Evolutionary conservation across 2,888 invertebrate species (phyloP).

Genomic region (Heliconius ismenius): DNA sequence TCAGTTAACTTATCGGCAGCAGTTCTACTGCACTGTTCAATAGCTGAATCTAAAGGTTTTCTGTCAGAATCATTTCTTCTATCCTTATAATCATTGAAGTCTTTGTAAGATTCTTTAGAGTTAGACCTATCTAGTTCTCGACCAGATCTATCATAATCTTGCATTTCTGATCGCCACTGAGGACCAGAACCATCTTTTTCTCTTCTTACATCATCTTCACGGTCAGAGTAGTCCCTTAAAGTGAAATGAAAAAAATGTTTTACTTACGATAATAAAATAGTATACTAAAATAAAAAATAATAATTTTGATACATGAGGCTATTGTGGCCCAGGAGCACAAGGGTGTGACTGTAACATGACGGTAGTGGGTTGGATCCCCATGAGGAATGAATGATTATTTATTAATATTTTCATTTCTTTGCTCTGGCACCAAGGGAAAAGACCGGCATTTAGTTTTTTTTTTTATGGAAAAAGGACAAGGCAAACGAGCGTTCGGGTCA

Average conservation of each 20-base stretch:
- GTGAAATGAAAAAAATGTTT: conserved; percentile 28
- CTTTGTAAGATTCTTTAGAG: conserved; percentile 79
- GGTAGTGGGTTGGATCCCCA: too few relatives aligned
- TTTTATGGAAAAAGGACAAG: too few relatives aligned
- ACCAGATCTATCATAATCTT: conserved; percentile 73
- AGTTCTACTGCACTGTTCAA: conserved; percentile 69
- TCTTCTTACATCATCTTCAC: conserved; percentile 75
- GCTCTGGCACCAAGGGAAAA: too few relatives aligned
- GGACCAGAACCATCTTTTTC: conserved; percentile 73
- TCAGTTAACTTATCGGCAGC: conserved; percentile 77
- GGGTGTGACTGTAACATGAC: too few relatives aligned
- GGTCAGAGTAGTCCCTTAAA: conserved; percentile 75
- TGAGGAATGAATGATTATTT: too few relatives aligned
- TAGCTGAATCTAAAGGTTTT: conserved; percentile 63
- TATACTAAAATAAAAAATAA: background rate
- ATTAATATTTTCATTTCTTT: too few relatives aligned
- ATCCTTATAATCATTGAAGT: conserved; percentile 74
- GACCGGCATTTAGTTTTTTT: too few relatives aligned
- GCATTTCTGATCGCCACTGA: conserved; percentile 79
- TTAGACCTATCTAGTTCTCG: conserved; percentile 75
- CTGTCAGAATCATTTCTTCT: conserved; percentile 77
- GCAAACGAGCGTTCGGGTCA: too few relatives aligned
- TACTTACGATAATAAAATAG: background rate
- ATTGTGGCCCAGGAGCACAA: too few relatives aligned
- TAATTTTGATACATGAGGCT: background rate